A percentile compares a stretch with the other conserved stretches of the same genome.
Evolutionary conservation across 2,113 vertebrate species (phyloP).

Genomic region (Clarias macrocephalus): DNA sequence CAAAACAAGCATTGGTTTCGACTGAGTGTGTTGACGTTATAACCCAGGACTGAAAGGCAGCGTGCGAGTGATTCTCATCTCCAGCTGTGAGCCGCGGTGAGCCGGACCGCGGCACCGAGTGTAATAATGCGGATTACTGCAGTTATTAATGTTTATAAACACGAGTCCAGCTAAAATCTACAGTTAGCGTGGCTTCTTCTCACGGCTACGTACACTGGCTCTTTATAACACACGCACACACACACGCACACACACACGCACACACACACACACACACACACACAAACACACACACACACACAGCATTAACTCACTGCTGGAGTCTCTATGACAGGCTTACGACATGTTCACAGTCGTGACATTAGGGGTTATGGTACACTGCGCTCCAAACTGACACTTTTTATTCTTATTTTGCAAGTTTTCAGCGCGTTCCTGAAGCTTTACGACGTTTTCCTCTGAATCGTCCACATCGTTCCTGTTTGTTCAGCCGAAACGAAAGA

Average conservation of each 20-base stretch:
- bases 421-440: neutral
- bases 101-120: neutral
- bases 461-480: neutral
- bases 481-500: neutral
- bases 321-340: neutral
- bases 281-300: neutral
- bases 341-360: neutral
- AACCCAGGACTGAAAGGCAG: neutral
- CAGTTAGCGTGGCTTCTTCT: neutral
- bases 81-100: neutral
- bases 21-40: neutral
- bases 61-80: neutral
- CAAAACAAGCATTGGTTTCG: neutral
- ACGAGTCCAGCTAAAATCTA: neutral
- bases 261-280: neutral
- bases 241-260: neutral
- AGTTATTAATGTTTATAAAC: neutral
- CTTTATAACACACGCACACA: neutral
- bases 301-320: neutral
- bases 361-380: neutral
- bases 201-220: neutral
- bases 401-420: neutral
- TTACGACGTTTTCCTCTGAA: neutral
- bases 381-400: neutral
- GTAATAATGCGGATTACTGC: neutral